phyloP scores from a whole-genome alignment of 2,888 invertebrate species.

The Alcis repandata region DNA sequence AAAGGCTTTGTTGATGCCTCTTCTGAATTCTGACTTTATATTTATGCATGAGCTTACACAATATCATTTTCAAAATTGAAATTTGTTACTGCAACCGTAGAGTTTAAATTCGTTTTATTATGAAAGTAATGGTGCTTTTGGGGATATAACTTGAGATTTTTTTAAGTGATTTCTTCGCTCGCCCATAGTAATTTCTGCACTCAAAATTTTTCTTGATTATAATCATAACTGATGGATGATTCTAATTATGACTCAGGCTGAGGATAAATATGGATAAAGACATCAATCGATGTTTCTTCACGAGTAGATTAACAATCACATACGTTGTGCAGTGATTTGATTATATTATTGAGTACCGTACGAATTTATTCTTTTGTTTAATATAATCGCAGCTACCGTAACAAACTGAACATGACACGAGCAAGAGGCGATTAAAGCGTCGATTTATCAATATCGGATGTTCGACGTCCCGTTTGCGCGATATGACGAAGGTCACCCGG shows the following conservation, averaged over 20 bases:
- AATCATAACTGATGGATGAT: not conserved
- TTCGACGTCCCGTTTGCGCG: slow-evolving; percentile 36
- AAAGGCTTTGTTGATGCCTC: slow-evolving; percentile 45
- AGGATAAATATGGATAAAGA: no score
- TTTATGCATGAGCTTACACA: slow-evolving; percentile 46
- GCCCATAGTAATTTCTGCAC: not conserved
- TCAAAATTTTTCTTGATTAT: not conserved
- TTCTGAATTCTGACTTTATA: slow-evolving; percentile 38
- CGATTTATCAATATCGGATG: slow-evolving; percentile 48
- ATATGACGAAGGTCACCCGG: slow-evolving; percentile 50
- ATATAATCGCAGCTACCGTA: slow-evolving; percentile 11
- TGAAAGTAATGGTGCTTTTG: not conserved
- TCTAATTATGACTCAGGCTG: no score
- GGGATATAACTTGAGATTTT: not conserved
- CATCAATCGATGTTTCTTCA: not conserved
- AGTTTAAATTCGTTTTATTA: slow-evolving; percentile 25
- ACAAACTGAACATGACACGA: slow-evolving; percentile 36
- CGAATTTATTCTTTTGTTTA: slow-evolving; percentile 10
- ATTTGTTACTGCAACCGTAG: slow-evolving; percentile 35
- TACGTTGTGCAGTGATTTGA: not conserved
- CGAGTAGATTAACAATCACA: not conserved
- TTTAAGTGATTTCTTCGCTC: not conserved
- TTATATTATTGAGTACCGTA: not conserved
- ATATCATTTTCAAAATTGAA: slow-evolving; percentile 39
- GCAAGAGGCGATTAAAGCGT: slow-evolving; percentile 35